Evolutionary conservation across 1,140 invertebrate species (phyloP).

Genomic region (Pseudomyrmex gracilis): DNA sequence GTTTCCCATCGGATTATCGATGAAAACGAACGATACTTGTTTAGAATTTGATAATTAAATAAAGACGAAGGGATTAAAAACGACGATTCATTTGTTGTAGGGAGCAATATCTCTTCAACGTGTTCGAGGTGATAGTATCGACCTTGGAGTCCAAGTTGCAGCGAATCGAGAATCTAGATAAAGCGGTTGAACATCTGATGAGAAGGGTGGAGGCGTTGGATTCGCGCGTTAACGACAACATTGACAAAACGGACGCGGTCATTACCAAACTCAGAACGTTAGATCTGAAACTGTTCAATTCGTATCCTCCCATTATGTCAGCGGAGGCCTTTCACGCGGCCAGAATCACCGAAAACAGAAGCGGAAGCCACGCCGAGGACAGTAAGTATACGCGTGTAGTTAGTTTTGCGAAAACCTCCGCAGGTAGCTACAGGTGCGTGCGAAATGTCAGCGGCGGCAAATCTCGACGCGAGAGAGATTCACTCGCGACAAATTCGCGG

Average conservation of each 20-base stretch:
- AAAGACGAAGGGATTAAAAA: not conserved
- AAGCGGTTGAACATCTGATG: constrained; percentile 94
- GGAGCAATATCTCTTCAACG: constrained; percentile 94
- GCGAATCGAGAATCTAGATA: constrained; percentile 94
- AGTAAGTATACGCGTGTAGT: constrained; percentile 55
- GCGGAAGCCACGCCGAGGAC: constrained; percentile 71
- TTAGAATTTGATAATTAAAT: not conserved
- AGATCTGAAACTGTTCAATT: constrained; percentile 90
- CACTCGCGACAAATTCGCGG: too few relatives aligned
- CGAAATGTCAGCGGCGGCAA: too few relatives aligned
- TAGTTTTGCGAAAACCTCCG: not conserved
- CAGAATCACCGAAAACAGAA: constrained; percentile 74
- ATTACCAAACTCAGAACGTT: constrained; percentile 90
- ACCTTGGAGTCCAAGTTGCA: constrained; percentile 94
- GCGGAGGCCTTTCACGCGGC: constrained; percentile 74
- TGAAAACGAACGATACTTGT: not conserved
- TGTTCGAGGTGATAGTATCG: constrained; percentile 95
- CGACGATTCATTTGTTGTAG: constrained; percentile 86
- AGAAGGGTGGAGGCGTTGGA: constrained; percentile 92
- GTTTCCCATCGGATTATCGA: not conserved
- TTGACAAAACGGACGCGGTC: constrained; percentile 93
- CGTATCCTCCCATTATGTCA: constrained; percentile 77
- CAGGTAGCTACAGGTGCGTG: not conserved
- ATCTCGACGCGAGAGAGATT: too few relatives aligned
- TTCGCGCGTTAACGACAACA: constrained; percentile 92